A percentile compares a stretch with the other conserved stretches of the same genome.
These are phyloP conservation scores for Microhierax caerulescens DNA, from an alignment of 2,797 vertebrate species.

Conservation along the genomic window DNA sequence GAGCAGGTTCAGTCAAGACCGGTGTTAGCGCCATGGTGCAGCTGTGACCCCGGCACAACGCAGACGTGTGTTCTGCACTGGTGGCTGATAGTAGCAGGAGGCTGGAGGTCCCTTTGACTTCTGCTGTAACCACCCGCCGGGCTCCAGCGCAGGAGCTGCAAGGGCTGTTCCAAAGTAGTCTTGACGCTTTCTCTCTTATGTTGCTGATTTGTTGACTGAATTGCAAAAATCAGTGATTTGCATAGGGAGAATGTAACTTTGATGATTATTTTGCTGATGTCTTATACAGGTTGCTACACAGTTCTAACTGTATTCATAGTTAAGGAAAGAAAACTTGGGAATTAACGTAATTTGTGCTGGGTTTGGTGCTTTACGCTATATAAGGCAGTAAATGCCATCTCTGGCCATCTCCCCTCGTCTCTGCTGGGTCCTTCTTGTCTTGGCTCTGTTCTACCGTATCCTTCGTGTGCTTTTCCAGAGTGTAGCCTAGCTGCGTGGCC, in stretches of 20 bases:
- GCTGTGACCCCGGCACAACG: accelerated
- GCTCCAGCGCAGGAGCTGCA: background rate
- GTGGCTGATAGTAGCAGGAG: too few species aligned
- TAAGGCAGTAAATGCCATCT: background rate
- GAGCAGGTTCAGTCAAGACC: background rate
- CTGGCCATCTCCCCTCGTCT: background rate
- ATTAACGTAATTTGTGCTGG: background rate
- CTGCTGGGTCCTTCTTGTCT: background rate
- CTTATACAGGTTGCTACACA: background rate
- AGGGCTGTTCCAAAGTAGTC: background rate
- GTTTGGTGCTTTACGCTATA: background rate
- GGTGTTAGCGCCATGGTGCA: background rate
- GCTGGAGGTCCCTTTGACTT: background rate
- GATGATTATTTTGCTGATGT: background rate
- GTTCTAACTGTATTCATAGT: background rate
- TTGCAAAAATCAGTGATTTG: background rate
- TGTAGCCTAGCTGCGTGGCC: background rate
- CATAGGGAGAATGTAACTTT: background rate
- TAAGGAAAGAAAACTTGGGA: background rate
- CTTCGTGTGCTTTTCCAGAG: background rate
- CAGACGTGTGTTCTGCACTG: background rate
- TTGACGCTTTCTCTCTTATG: background rate
- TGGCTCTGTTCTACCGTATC: background rate
- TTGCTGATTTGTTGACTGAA: background rate
- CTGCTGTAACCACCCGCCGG: accelerated